phyloP scores from a whole-genome alignment of 2,888 invertebrate genomes.

The Lepidonotus clava region DNA sequence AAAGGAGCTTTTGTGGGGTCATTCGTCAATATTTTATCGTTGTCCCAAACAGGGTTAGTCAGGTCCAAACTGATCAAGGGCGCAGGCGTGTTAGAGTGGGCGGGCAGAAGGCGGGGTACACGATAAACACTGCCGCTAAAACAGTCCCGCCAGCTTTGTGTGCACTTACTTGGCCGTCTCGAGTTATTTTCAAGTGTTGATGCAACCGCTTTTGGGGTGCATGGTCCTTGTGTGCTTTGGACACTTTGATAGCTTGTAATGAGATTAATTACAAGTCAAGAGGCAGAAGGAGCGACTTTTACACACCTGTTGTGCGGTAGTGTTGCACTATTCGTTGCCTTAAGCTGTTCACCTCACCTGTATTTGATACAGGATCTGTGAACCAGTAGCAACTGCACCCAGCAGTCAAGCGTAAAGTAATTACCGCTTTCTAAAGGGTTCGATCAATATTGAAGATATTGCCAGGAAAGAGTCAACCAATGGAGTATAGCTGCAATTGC shows the following conservation, averaged over 20 bases:
- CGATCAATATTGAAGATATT: too few relatives aligned
- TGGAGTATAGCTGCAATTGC: too few relatives aligned
- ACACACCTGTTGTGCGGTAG: background rate
- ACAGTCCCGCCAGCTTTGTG: background rate
- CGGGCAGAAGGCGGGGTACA: background rate
- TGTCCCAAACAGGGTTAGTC: background rate
- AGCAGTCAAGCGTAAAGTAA: too few relatives aligned
- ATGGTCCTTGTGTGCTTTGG: background rate
- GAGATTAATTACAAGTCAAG: slow-evolving; percentile 40
- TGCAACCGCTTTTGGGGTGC: background rate
- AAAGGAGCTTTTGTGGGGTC: background rate
- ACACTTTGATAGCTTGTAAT: slow-evolving; percentile 16
- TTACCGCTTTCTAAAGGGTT: too few relatives aligned
- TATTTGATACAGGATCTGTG: background rate
- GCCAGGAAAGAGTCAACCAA: too few relatives aligned
- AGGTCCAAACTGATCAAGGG: background rate
- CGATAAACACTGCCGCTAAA: slow-evolving; percentile 5
- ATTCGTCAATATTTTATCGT: background rate
- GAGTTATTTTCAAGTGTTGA: slow-evolving; percentile 21
- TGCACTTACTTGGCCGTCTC: background rate
- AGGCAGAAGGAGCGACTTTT: background rate
- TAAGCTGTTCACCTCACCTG: background rate
- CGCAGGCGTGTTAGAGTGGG: background rate
- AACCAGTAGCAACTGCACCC: too few relatives aligned
- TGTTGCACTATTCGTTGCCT: background rate